Evolutionary conservation across 2,113 vertebrate species (phyloP), one percentile per base, ranked within the genome.

Genomic region (Elaphurus davidianus): DNA sequence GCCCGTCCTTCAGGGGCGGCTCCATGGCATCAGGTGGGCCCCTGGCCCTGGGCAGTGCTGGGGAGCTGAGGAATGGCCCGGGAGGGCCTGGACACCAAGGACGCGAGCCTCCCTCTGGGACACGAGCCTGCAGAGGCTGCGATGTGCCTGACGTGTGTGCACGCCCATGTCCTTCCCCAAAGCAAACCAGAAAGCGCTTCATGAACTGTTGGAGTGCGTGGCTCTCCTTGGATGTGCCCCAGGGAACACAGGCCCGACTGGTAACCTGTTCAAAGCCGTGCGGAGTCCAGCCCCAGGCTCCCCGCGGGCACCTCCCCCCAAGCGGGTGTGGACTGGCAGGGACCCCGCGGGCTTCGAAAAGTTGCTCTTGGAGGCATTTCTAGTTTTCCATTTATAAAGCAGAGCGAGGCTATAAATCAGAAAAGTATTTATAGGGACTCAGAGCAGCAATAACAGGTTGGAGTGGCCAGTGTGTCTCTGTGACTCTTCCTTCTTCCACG

Each of bases 401-500:
- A 94, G 98, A 98, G 98, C 98, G 96, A 99, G 91, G 98, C 98
- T 99, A 99, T 99, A 99, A 99, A 99, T 99, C 99, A 99, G 99
- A 98, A 98, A 98, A 97, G 99, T 99, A 99, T 99, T 99, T 99
- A 98, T 98, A 98, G 99, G 99, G 99, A 99, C 99, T 98, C 98
- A 99, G 97, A 98, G 98, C 98, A 95, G 97, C 98, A 99, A 98
- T 99, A 99, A 99, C 99, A 79, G 9, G 95, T 98, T 98, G 81
- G 97, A 95, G 98, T 98, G 99, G 98, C 98, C 99, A 98, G 98
- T 87, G 98, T 45, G 52, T 97, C 95, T 82, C 93, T 98, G 99
- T 99, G 99, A 99, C 99, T 99, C 99, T 99, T 99, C 99, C 99
- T 99, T 99, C 99, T 99, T 99, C 99, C 99, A 99, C 99, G 99